These are phyloP conservation scores for Spheniscus humboldti DNA, from an alignment of 2,797 vertebrate genomes.

Conservation along the genomic window DNA sequence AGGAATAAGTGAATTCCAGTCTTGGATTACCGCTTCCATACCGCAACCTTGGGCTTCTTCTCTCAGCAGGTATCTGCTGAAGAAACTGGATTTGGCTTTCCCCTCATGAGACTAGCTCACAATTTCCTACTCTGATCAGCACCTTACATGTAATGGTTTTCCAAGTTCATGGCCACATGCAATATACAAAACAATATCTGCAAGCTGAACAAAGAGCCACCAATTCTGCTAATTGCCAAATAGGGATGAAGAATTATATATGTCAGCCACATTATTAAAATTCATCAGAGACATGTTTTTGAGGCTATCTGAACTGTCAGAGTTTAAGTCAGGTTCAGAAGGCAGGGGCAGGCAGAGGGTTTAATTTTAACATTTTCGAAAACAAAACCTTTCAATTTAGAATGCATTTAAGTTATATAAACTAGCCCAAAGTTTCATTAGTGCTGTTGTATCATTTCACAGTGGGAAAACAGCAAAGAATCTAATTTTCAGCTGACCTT, in stretches of 20 bases:
- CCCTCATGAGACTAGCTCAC: background rate
- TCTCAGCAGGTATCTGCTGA: background rate
- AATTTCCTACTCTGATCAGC: background rate
- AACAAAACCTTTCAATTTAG: background rate
- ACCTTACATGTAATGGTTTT: background rate
- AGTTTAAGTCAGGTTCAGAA: background rate
- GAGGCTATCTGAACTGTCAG: background rate
- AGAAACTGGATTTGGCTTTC: background rate
- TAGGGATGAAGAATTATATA: background rate
- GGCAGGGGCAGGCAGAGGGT: background rate
- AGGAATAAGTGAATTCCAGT: background rate
- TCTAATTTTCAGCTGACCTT: background rate
- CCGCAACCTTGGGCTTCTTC: background rate
- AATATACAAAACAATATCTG: background rate
- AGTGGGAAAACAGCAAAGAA: background rate
- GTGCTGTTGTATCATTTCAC: background rate
- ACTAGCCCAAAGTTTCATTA: background rate
- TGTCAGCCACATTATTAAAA: background rate
- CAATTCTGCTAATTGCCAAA: background rate
- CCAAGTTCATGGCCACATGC: background rate
- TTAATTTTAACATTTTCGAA: background rate
- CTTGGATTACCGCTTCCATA: background rate
- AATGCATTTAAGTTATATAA: background rate
- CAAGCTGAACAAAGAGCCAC: background rate
- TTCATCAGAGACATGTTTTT: background rate